Evolutionary conservation across 2,113 vertebrate genomes (phyloP).

Genomic region (Euleptes europaea): DNA sequence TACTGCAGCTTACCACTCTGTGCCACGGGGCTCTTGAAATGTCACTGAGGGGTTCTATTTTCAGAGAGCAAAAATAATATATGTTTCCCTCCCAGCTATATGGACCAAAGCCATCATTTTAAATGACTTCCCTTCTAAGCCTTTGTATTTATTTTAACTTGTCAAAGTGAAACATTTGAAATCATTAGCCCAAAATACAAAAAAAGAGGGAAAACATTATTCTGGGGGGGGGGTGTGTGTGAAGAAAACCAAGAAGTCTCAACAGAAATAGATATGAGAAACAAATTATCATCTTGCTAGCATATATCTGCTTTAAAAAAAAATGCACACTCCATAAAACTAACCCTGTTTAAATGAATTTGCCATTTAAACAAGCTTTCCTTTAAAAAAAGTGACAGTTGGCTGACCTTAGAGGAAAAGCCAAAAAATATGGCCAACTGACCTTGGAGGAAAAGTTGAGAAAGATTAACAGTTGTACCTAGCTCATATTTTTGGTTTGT

Average conservation of each 20-base stretch:
- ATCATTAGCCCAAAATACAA: neutral
- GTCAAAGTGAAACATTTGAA: neutral
- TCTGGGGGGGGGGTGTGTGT: neutral
- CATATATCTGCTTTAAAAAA: neutral
- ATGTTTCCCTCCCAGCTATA: neutral
- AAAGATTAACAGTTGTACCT: neutral
- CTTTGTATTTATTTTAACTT: neutral
- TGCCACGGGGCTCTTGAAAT: too few relatives aligned
- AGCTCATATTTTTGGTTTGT: neutral
- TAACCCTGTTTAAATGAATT: neutral
- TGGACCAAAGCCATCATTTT: neutral
- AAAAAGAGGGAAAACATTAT: neutral
- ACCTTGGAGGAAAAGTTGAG: neutral
- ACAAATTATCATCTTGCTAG: neutral
- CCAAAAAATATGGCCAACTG: neutral
- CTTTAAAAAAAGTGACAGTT: neutral
- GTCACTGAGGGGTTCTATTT: neutral
- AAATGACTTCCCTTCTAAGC: neutral
- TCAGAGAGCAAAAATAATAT: neutral
- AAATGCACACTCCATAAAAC: neutral
- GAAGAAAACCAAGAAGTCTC: neutral
- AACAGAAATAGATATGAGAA: neutral
- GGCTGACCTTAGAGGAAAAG: neutral
- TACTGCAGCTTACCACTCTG: too few relatives aligned
- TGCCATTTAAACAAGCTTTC: neutral